phyloP scores from a whole-genome alignment of 2,113 vertebrate genomes.

The Onychostruthus taczanowskii region DNA sequence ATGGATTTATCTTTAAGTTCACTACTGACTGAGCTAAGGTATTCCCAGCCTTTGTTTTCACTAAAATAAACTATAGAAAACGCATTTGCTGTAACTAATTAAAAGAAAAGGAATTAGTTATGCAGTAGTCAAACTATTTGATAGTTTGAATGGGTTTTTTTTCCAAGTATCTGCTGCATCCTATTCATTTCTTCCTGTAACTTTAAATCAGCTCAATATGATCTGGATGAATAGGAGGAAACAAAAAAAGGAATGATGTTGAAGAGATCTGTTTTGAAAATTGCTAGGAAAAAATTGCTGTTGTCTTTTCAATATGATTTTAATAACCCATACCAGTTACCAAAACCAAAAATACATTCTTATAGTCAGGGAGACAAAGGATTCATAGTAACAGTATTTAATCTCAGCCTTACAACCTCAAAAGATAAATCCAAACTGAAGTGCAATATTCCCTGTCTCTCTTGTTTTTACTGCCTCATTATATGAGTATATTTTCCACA shows the following conservation, averaged over 20 bases:
- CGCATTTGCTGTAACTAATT: neutral
- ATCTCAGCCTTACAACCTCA: neutral
- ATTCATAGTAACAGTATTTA: neutral
- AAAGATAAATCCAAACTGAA: neutral
- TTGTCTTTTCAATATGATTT: neutral
- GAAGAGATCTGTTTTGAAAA: neutral
- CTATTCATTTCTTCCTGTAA: neutral
- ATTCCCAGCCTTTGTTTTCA: neutral
- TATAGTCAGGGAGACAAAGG: neutral
- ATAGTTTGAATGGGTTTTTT: neutral
- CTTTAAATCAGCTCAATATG: slow-evolving; percentile 5
- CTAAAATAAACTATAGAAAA: neutral
- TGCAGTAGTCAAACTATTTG: neutral
- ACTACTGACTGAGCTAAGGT: neutral
- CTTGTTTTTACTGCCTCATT: neutral
- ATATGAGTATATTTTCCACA: neutral
- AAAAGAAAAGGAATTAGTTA: neutral
- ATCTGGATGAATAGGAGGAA: neutral
- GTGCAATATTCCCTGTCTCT: neutral
- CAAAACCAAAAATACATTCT: neutral
- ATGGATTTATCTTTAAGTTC: neutral
- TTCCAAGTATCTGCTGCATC: neutral
- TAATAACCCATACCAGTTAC: neutral
- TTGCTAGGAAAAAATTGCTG: neutral
- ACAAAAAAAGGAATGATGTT: neutral